Base-by-base conservation (phyloP, 1,140 invertebrate genomes). In the Choristoneura fumiferana region DNA sequence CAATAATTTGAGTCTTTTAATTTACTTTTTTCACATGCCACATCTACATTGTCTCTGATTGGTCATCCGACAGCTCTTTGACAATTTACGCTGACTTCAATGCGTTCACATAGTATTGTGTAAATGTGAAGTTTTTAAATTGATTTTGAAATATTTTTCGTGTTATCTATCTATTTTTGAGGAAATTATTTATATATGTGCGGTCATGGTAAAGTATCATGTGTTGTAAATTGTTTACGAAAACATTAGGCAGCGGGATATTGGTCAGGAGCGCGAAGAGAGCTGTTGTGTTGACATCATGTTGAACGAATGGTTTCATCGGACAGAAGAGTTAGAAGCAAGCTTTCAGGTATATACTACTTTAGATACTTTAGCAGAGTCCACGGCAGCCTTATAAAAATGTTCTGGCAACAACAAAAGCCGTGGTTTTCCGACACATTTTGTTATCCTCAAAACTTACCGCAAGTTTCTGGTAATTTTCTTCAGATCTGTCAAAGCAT, bases 91-190 rank as follows among this genome's bases (percentile, higher is more conserved):
- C 68, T 73, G 67, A 69, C 67, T 63, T 67, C 56, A 65, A 60
- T 72, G 67, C 64, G 59, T 78, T 77, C 70, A 81, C 69, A 73
- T 72, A 71, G 73, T 69, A 67, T 84, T 74, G 70, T 80, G 81
- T 78, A 74, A 79, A 78, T 81, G 80, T 77, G 77, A 84, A 63
- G 82, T 83, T 85, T 88, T 84, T 69, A 74, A 80, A 76, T 79
- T 80, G 63, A 68, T 84, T 84, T 87, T 88, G 77, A 76, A 73
- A 78, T 81, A 88, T 85, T 85, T 88, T 88, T 88, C 81, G 72
- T 83, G 69, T 10, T 59, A 29, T 29, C 22, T 66, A 71, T 81
- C 75, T 84, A 81, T 88, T 88, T 88, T 88, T 81, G 85, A 88
- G 66, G 74, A 78, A 84, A 88, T 85, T 83, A 64, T 88, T 84